Base-by-base conservation (phyloP, 2,888 invertebrate genomes). In the Epistrophella euchroma region DNA sequence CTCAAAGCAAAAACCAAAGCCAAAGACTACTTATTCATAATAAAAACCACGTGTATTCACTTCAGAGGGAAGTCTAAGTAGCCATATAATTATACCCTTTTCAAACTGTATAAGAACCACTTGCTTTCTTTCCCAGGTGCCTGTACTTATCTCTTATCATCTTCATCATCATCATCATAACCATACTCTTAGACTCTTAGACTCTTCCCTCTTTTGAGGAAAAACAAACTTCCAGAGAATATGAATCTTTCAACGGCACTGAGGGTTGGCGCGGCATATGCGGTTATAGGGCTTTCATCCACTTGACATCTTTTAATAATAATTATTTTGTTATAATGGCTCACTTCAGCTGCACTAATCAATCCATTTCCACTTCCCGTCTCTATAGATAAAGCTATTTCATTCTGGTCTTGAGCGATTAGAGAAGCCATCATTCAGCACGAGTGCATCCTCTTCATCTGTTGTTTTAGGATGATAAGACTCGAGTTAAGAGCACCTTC, bases 301-400 rank as follows among this genome's bases (percentile, higher is more conserved):
- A 72, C 77, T 82, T 77, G 77, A 72, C 72, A 77, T 75, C 47
- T 66, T 68, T 37, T 52, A 82, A 77, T 76, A 77, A 66, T 50
- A 25, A 43, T 45, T 15, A 58, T 58, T 15, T 37, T 13, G 37
- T 58, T 22, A 19, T 58, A 37, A 68, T 64, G 64, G 47, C 47
- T 55, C 86, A 81, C 82, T 86, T 82, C 77, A 74, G 64, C 43
- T 62, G 86, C 66, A 73, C 72, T 50, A 81, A 76, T 72, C 66
- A 72, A 76, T 43, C 13, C 22, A 72, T 25, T 52, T 76, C 56
- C 73, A 19, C 58, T 58, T 35, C n/a, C 58, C 58, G 35, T 19
- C 11, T 17, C 9, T 9, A 6, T 7, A 17, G 56, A 81, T 86
- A 68, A 74, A 86, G 81, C 77, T 58, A 70, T 86, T 74, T 35